Evolutionary conservation across 1,140 invertebrate species (phyloP).

Genomic region (Pogonomyrmex barbatus): DNA sequence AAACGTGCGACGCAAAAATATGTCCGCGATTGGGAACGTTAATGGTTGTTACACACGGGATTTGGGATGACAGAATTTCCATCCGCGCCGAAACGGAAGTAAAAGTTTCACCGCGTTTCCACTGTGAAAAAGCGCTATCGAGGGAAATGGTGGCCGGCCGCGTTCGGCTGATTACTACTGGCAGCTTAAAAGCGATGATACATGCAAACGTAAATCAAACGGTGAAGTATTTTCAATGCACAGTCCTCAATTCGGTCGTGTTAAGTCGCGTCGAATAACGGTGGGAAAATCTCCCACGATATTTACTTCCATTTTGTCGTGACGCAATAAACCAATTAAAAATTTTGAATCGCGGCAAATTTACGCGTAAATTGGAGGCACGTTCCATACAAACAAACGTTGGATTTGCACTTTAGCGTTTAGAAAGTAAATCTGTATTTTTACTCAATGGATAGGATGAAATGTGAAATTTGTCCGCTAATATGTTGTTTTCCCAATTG

Average conservation of each 20-base stretch:
- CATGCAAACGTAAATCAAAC: conserved; percentile 63
- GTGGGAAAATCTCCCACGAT: conserved; percentile 57
- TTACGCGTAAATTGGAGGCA: conserved; percentile 44
- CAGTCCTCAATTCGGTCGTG: conserved; percentile 3
- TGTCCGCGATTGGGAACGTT: conserved; percentile 26
- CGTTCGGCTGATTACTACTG: conserved; percentile 60
- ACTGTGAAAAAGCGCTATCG: conserved; percentile 59
- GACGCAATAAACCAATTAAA: conserved; percentile 53
- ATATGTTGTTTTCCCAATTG: conserved; percentile 25
- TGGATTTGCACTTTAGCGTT: conserved; percentile 43
- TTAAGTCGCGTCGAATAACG: conserved; percentile 62
- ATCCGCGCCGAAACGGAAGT: conserved; percentile 46
- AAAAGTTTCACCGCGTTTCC: conserved; percentile 59
- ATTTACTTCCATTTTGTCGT: conserved; percentile 60
- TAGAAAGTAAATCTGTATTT: conserved; percentile 45
- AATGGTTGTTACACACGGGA: conserved; percentile 49
- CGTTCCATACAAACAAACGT: conserved; percentile 47
- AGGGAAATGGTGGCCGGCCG: conserved; percentile 48
- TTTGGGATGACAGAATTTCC: conserved; percentile 51
- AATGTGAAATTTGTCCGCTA: conserved; percentile 25
- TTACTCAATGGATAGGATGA: background rate
- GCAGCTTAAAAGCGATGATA: conserved; percentile 63
- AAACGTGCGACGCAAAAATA: conserved; percentile 14
- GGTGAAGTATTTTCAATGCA: conserved; percentile 61
- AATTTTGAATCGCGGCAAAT: conserved; percentile 59